phyloP scores from a whole-genome alignment of 2,113 vertebrate species.

The Callorhinus ursinus region DNA sequence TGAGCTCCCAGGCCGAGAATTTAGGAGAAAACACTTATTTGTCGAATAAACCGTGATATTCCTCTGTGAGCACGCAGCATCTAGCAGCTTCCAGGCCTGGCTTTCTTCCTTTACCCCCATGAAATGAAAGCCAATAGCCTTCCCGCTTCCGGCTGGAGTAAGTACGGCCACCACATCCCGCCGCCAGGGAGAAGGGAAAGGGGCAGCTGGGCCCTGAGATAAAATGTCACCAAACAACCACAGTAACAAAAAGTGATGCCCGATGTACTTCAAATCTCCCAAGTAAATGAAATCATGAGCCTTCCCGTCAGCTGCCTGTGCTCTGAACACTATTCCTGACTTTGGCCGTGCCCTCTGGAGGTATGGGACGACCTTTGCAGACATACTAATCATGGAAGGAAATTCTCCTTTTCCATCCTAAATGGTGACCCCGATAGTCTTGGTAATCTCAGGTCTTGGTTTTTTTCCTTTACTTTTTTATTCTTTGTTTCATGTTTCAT shows the following conservation, averaged over 20 bases:
- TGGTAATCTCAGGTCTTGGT: neutral
- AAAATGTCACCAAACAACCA: accelerated
- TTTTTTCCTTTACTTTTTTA: too few species aligned
- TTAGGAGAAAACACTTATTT: accelerated
- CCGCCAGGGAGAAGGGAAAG: accelerated
- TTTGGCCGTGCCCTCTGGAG: accelerated
- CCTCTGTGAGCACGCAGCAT: accelerated
- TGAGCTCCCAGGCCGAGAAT: neutral
- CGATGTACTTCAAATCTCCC: accelerated
- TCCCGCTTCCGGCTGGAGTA: neutral
- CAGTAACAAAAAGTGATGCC: accelerated
- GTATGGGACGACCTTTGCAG: accelerated
- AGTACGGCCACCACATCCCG: neutral
- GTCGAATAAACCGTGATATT: accelerated
- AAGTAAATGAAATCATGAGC: accelerated
- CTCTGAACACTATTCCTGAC: accelerated
- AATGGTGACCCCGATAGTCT: accelerated
- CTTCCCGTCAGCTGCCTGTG: accelerated
- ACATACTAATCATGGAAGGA: accelerated
- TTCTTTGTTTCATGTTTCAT: too few species aligned
- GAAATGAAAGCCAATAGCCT: neutral
- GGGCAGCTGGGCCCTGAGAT: neutral
- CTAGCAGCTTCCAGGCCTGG: neutral
- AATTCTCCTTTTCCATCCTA: accelerated
- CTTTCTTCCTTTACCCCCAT: accelerated